Evolutionary conservation across 2,113 vertebrate genomes (phyloP), one percentile per base, ranked within the genome.

Genomic region (Pedionomus torquatus): DNA sequence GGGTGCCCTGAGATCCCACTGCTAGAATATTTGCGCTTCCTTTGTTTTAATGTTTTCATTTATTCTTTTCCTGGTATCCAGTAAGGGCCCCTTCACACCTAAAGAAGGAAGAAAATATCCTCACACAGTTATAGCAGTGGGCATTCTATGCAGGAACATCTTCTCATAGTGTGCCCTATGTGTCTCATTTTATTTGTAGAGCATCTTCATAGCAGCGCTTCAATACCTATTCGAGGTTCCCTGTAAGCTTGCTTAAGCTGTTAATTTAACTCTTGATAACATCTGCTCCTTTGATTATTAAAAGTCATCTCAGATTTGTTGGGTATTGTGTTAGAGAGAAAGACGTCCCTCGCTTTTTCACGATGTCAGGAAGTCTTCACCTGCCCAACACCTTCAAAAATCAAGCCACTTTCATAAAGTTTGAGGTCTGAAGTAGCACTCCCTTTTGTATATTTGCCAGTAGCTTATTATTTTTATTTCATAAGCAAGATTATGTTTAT

Each of bases 11-110:
- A 58, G 80, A 95, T 89, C 20, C 37, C 44, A 92, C 85, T 54
- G 96, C 49, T 71, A 93, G 63, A 94, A 83, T 65, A 96, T 75
- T 96, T 97, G 84, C 74, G 51, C 86, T 85, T 93, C 96, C 46
- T 93, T 96, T 95, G 80, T 90, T 96, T 96, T 96, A 95, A 93
- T 93, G 82, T 77, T 92, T 96, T 65, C 52, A 89, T 90, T 78
- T 97, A 85, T 96, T 97, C 66, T 95, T 96, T 94, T 95, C 35
- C 25, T 95, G 37, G 51, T 65, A 83, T 57, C 90, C 44, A 80
- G 37, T 91, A 93, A 91, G 44, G 54, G 75, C 66, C 28, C 70
- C 55, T 93, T 96, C 79, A 86, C n/a, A 90, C 57, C n/a, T 90
- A 65, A 86, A 92, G 69, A 60, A 95, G 74, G 51, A 93, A 83